Evolutionary conservation across 2,797 vertebrate species (phyloP).

Genomic region (Fundulus diaphanus): DNA sequence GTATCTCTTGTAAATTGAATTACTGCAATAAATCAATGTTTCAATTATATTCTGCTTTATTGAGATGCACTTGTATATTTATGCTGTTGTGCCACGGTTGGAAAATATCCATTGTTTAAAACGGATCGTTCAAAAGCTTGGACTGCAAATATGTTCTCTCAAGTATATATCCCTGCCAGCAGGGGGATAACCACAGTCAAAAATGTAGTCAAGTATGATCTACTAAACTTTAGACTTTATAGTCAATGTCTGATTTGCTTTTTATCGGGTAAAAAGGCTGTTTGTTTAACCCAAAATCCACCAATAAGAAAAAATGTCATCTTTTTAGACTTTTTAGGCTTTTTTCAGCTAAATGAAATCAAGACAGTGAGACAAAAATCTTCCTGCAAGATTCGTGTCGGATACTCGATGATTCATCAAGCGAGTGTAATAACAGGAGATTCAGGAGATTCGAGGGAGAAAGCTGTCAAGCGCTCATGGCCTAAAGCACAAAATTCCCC

Average conservation of each 20-base stretch:
- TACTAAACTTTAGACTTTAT: no score
- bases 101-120: neutral
- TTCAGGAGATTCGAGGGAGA: no score
- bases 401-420: no score
- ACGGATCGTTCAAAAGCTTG: neutral
- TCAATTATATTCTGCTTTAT: neutral
- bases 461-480: no score
- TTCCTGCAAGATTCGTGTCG: neutral
- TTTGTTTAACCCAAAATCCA: no score
- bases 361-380: neutral
- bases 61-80: neutral
- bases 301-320: neutral
- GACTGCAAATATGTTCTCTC: neutral
- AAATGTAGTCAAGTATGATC: no score
- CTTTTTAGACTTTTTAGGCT: neutral
- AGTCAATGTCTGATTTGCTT: no score
- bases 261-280: no score
- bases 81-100: neutral
- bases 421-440: no score
- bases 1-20: neutral
- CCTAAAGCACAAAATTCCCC: neutral
- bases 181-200: no score
- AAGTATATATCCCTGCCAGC: neutral
- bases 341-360: neutral
- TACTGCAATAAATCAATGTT: neutral